Evolutionary conservation across 2,888 invertebrate species (phyloP), one percentile per base, ranked within the genome.

Genomic region (Hemistola chrysoprasaria): DNA sequence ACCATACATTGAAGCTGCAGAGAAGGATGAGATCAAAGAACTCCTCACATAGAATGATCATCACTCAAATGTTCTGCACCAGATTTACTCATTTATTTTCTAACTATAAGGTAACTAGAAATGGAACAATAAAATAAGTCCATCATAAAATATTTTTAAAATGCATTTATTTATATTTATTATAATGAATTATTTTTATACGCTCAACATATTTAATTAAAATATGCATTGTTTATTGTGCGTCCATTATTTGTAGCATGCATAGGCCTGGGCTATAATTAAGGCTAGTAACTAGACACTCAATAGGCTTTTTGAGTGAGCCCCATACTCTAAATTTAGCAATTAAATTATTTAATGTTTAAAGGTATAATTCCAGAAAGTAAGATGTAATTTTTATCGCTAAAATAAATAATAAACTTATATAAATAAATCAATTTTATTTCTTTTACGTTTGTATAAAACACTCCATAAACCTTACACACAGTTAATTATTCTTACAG

Each of bases 21-120:
- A 98, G 76, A 96, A 95, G 71, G 94, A 94, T 54, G 97, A 97
- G 85, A 97, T 98, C 65, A 95, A 95, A 83, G 92, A 93, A 66
- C 90, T 98, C 33, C 72, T 88, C 47, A 80, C 83, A 85, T 85
- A 88, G 56, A 65, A 62, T 39, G 27, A 50, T 51, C 25, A 36
- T 50, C 32, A 47, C 35, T 40, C 48, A 53, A 39, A 47, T 44
- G 41, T 50, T 54, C 49, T 53, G 44, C 53, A 51, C 56, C 60
- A 53, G 30, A 69, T 65, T 69, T 54, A 56, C 71, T 76, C 71
- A 72, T 68, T 71, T 68, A 67, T 68, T 74, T 73, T 72, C 62
- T 67, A 69, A 74, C 67, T 71, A 77, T 78, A 74, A 74, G 59
- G 66, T 65, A 65, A 71, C 21, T 72, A 69, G 46, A 54, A 62